Conservation (phyloP, 2,113 vertebrate genomes). For the Anthoscopus minutus region DNA sequence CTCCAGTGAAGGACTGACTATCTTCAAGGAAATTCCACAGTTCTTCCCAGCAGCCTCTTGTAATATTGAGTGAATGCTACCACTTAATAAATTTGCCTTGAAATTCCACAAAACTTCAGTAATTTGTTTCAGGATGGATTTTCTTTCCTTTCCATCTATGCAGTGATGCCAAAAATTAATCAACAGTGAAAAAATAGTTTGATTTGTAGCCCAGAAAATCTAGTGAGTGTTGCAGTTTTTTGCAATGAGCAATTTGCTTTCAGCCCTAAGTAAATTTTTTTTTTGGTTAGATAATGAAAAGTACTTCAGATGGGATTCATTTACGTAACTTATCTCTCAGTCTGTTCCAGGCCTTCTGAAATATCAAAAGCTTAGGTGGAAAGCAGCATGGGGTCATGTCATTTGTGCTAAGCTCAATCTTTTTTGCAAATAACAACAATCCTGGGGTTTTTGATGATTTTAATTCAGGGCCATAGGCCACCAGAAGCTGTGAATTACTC, state of each 20-base stretch:
- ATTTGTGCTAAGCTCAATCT: not conserved
- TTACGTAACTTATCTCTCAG: not conserved
- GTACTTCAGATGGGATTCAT: not conserved
- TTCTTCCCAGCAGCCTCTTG: not conserved
- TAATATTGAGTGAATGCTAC: not conserved
- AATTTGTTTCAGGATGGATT: not conserved
- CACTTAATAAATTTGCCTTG: not conserved
- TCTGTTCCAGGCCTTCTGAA: not conserved
- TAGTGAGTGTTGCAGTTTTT: not conserved
- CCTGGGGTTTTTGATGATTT: not conserved
- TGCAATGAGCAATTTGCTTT: not conserved
- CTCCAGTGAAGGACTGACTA: not conserved
- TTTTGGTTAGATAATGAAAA: not conserved
- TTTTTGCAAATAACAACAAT: not conserved
- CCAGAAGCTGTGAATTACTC: not conserved
- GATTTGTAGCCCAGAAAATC: not conserved
- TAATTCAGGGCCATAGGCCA: not conserved
- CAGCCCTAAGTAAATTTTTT: not conserved
- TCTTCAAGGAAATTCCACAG: not conserved
- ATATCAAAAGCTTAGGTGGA: not conserved
- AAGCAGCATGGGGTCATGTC: not conserved
- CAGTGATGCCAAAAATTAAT: not conserved
- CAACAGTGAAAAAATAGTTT: not conserved
- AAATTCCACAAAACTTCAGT: not conserved
- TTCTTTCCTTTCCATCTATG: not conserved